Conservation (phyloP, 2,113 vertebrate species). For the Eulacestoma nigropectus region DNA sequence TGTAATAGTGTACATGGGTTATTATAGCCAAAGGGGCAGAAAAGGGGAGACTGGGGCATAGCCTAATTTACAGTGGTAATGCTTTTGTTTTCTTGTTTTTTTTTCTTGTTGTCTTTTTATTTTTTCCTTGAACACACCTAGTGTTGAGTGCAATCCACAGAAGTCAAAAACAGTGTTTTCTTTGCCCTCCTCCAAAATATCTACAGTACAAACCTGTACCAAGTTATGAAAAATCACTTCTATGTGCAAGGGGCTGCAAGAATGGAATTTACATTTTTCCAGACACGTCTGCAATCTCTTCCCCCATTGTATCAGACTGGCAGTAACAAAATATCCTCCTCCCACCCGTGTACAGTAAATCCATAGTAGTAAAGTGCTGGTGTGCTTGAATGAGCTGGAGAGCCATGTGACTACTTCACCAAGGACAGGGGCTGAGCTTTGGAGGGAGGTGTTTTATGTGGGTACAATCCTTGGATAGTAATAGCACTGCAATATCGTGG, state of each 20-base stretch:
- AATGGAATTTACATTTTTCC: constrained; percentile 24
- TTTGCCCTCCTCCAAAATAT: constrained; percentile 35
- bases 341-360: constrained; percentile 50
- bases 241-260: constrained; percentile 41
- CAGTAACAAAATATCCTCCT: constrained; percentile 37
- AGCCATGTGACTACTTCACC: constrained; percentile 13
- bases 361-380: constrained; percentile 60
- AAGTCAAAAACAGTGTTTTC: constrained; percentile 54
- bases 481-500: constrained; percentile 14
- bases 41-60: constrained; percentile 44
- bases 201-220: constrained; percentile 50
- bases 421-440: neutral
- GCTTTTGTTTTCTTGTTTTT: neutral
- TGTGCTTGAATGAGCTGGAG: constrained; percentile 54
- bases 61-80: constrained; percentile 53
- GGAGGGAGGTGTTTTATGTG: neutral
- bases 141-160: constrained; percentile 61
- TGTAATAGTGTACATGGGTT: constrained; percentile 61
- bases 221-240: constrained; percentile 37
- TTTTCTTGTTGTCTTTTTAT: neutral
- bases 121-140: constrained; percentile 21
- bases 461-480: neutral
- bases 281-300: neutral
- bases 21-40: constrained; percentile 52
- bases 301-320: constrained; percentile 7